Base-by-base conservation (phyloP, 2,113 vertebrate species). In the Hydrochoerus hydrochaeris region DNA sequence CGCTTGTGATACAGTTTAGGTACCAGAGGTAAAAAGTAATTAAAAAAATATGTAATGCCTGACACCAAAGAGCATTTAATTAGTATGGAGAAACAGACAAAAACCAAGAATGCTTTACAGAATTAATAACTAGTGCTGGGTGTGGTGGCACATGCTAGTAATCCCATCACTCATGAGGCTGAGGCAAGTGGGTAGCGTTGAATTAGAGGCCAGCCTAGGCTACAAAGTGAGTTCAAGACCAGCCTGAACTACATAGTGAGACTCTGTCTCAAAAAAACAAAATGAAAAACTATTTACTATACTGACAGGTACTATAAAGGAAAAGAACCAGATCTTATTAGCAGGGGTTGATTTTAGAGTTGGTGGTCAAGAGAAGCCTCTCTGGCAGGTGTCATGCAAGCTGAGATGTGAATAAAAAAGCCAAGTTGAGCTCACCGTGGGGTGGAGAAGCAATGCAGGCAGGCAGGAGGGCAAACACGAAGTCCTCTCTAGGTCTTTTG, bases 41-140 rank as follows among this genome's bases (percentile, higher is more conserved):
- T 46, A 67, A 94, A 94, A 94, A 94, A 57, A 92, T 22, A 60
- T 73, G 8, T 88, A 88, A 91, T 52, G 13, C 38, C 16, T 35
- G 35, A 82, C 88, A 60, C 16, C 65, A 65, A 85, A 94, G 82
- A 82, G 8, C 20, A 73, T 78, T n/a, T 32, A 81, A n/a, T 71
- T 58, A 63, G 38, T 54, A 13, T 19, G 30, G 26, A 90, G 38
- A 89, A 22, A 85, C 13, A 91, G 60, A 46, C 0, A 49, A 95
- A 75, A 93, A 88, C 24, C 5, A 82, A 80, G 62, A 78, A 88
- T 20, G 6, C 38, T 57, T 85, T 57, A 83, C 77, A 85, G 73
- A 90, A 91, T 60, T 60, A 84, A 57, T 80, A 84, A 57, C 44
- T 90, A 69, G 35, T 67, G 65, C 65, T 35, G 14, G 65, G 30